Base-by-base conservation (phyloP, 2,797 vertebrate species). In the Fistularia tabacaria region DNA sequence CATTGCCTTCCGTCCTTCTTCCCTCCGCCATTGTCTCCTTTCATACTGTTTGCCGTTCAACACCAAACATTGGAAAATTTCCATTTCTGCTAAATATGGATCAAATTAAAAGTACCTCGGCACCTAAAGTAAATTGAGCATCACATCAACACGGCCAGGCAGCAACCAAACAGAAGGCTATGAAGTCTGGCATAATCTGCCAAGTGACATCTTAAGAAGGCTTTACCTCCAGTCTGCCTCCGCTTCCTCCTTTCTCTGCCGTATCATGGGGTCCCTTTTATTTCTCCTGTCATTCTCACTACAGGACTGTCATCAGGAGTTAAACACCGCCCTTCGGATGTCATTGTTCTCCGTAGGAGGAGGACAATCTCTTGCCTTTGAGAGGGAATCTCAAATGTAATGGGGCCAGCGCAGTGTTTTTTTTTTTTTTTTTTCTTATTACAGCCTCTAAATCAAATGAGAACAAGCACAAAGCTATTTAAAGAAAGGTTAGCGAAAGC, bases 171-270 rank as follows among this genome's bases (percentile, higher is more conserved):
- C 49, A 57, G 51, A 54, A 41, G 12, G 42, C 61, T 74, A 37
- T 58, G 66, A 62, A 73, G 58, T 69, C 51, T 71, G 64, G 66
- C 38, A 57, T 75, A 71, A 82, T 83, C 76, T 79, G 49, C 74
- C 60, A 74, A 78, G 53, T 76, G 80, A 78, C 81, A 81, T 73
- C 36, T 79, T 81, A 73, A 80, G 73, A 72, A 70, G 79, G 70
- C 64, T 76, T 73, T 77, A 54, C 72, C 64, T 70, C 56, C 52
- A 53, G 38, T 59, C 52, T 51, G 15, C 63, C 55, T 63, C 51
- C 51, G 7, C 10, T 54, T 10, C n/a, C 44, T 55, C 38, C 37
- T 12, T 49, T 36, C 47, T 49, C 47, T 49, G 8, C 49, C 47
- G 7, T 11, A 36, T 57, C 41, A 9, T 38, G 9, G 10, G 51